Evolutionary conservation across 2,113 vertebrate genomes (phyloP).

Genomic region (Apus apus): DNA sequence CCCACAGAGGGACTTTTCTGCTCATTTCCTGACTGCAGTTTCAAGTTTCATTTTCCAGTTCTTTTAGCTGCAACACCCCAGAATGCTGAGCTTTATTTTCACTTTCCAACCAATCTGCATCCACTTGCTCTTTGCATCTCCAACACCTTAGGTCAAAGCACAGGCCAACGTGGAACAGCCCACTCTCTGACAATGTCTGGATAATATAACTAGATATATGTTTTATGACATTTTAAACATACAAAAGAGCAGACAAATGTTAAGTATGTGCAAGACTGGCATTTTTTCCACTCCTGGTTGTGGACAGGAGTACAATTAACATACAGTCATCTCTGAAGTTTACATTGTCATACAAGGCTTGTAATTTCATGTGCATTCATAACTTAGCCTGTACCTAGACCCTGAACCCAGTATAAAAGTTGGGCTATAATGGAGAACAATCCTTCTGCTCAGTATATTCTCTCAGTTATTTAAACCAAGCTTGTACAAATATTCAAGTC

Average conservation of each 20-base stretch:
- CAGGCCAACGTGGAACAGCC: not conserved
- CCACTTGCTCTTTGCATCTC: not conserved
- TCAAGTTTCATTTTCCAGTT: not conserved
- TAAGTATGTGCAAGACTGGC: not conserved
- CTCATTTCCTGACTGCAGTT: not conserved
- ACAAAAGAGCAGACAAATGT: not conserved
- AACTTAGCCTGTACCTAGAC: not conserved
- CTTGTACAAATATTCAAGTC: not conserved
- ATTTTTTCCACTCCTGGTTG: not conserved
- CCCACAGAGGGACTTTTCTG: not conserved
- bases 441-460: not conserved
- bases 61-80: not conserved
- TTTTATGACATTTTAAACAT: not conserved
- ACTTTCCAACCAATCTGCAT: not conserved
- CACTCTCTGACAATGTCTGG: not conserved
- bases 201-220: not conserved
- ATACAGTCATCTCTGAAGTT: not conserved
- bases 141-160: not conserved
- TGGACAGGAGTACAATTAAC: not conserved
- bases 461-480: not conserved
- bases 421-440: not conserved
- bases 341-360: not conserved
- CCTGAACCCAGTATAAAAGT: not conserved
- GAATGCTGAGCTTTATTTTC: not conserved
- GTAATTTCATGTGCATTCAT: not conserved